Conservation (phyloP, 2,113 vertebrate species). For the Paramisgurnus dabryanus region DNA sequence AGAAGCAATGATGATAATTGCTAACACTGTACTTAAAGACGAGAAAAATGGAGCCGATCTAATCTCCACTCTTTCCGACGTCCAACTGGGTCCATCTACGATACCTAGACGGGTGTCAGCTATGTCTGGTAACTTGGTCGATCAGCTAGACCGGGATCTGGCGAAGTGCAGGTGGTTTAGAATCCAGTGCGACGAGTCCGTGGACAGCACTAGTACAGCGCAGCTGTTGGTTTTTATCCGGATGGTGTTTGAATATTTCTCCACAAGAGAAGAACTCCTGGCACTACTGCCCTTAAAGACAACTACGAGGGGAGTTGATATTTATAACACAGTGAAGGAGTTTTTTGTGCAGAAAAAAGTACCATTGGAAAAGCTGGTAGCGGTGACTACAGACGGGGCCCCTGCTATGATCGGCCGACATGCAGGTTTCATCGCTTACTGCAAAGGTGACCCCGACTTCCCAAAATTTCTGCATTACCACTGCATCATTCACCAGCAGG, state of each 20-base stretch:
- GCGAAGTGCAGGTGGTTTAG: slow-evolving; percentile 45
- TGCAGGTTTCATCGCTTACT: slow-evolving; percentile 44
- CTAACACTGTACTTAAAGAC: slow-evolving; percentile 31
- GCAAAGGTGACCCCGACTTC: slow-evolving; percentile 54
- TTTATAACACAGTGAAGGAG: slow-evolving; percentile 17
- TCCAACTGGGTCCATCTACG: slow-evolving; percentile 46
- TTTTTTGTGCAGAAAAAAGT: slow-evolving; percentile 43
- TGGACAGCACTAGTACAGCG: slow-evolving; percentile 50
- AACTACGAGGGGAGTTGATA: slow-evolving; percentile 40
- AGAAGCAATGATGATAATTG: slow-evolving; percentile 26
- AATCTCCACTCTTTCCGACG: slow-evolving; percentile 35
- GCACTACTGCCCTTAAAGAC: slow-evolving; percentile 37
- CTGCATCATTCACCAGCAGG: slow-evolving; percentile 55
- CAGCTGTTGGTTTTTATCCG: slow-evolving; percentile 41
- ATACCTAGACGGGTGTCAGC: slow-evolving; percentile 42
- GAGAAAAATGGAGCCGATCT: slow-evolving; percentile 41
- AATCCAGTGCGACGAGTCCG: slow-evolving; percentile 51
- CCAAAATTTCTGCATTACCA: slow-evolving; percentile 52
- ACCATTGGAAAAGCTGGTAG: slow-evolving; percentile 50
- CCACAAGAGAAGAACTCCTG: slow-evolving; percentile 40
- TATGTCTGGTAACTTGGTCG: slow-evolving; percentile 47
- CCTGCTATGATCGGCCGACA: slow-evolving; percentile 34
- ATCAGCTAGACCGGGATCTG: not conserved
- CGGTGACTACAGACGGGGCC: slow-evolving; percentile 30
- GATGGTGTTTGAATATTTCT: slow-evolving; percentile 44